Conservation (phyloP, 2,888 invertebrate species). For the Tipula confusa region DNA sequence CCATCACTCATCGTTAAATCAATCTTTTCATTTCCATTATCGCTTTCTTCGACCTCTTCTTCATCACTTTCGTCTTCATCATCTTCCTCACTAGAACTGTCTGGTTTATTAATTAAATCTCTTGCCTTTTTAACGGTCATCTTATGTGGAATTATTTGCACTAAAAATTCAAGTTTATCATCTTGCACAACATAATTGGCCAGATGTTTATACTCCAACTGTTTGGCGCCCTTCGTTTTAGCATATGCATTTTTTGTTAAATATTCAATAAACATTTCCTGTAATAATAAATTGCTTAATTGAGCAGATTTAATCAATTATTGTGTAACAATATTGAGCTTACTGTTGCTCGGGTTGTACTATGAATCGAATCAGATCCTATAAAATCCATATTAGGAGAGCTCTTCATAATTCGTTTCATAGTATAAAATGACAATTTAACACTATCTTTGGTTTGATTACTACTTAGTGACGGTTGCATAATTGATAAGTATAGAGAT, state of each 20-base stretch:
- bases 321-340: neutral
- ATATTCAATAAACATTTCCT: constrained; percentile 3
- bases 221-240: neutral
- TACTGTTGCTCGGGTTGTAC: neutral
- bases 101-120: constrained; percentile 27
- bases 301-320: neutral
- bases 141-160: constrained; percentile 33
- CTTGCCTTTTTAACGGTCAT: constrained; percentile 31
- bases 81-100: neutral
- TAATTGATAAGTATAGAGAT: neutral
- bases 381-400: neutral
- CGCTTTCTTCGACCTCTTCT: constrained; percentile 28
- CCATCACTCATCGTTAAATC: neutral
- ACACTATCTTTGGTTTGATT: neutral
- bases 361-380: neutral
- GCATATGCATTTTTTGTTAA: neutral
- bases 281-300: neutral
- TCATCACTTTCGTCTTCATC: constrained; percentile 12
- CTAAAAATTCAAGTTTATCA: constrained; percentile 33
- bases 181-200: constrained; percentile 32
- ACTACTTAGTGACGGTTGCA: neutral
- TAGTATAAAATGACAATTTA: neutral
- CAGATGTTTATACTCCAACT: constrained; percentile 31
- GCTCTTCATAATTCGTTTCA: constrained; percentile 27
- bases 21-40: neutral